Base-by-base conservation (phyloP, 2,888 invertebrate genomes). In the Ochropleura leucogaster region DNA sequence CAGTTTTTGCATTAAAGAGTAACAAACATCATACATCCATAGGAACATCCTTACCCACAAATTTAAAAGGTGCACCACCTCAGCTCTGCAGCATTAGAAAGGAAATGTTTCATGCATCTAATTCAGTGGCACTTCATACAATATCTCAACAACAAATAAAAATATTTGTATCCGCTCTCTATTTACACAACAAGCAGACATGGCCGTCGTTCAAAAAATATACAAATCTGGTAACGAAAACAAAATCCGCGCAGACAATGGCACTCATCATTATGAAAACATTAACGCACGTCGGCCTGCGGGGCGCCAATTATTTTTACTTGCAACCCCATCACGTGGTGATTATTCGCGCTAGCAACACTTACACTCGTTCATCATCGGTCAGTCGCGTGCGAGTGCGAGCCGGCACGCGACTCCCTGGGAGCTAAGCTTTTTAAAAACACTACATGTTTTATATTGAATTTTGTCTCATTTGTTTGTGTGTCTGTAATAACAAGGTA, bases 291-390 rank as follows among this genome's bases (percentile, higher is more conserved):
- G 94, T 87, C 90, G 86, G 90, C 86, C 96, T 91, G 94, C 95
- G 95, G 96, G 96, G 95, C 90, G 96, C 96, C 96, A 96, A 96
- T 96, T 96, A 96, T 95, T 94, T 92, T 89, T 87, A 86, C 90
- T 93, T 90, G 93, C 94, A 96, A 94, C 96, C 96, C 96, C 93
- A 94, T 95, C 95, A 89, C 86, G 90, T 87, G 87, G 85, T 92
- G 91, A 92, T 92, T 92, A 92, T 92, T 90, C 89, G 90, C 89
- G 81, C 86, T 94, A 91, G 94, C 92, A 94, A 95, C 94, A 95
- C 93, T 93, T 91, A 89, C 88, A 84, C 91, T 93, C 92, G 92
- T 94, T 92, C 90, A 92, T 93, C 93, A 93, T 90, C 85, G 90
- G 90, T 82, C 90, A 91, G 91, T 91, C 93, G 92, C 92, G 93